Conservation (phyloP, 1,140 invertebrate genomes). For the Littorina saxatilis region DNA sequence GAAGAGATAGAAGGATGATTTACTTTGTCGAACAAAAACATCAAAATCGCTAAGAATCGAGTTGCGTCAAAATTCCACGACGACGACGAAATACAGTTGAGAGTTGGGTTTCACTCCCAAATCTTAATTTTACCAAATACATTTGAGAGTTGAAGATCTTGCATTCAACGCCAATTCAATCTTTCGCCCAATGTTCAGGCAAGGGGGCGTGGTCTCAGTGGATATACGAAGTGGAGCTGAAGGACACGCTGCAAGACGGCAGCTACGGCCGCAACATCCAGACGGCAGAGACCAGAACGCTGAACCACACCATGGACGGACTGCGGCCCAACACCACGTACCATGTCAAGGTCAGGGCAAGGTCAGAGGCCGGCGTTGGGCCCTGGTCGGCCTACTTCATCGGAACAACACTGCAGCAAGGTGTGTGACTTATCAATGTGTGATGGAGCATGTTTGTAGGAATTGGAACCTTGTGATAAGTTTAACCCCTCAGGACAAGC, state of each 20-base stretch:
- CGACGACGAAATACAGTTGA: no score
- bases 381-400: slow-evolving; percentile 84
- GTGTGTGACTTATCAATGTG: slow-evolving; percentile 73
- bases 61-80: no score
- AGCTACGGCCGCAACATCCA: slow-evolving; percentile 31
- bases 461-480: no score
- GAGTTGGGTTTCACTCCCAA: no score
- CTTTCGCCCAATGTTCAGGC: slow-evolving; percentile 61
- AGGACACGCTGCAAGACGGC: slow-evolving; percentile 27
- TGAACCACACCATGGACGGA: slow-evolving; percentile 80
- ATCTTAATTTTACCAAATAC: no score
- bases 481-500: no score
- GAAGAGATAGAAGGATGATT: no score
- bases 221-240: slow-evolving; percentile 87
- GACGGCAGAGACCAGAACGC: slow-evolving; percentile 20
- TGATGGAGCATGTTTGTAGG: no score
- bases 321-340: slow-evolving; percentile 86
- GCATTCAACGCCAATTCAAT: no score
- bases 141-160: no score
- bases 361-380: slow-evolving; percentile 84
- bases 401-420: slow-evolving; percentile 80
- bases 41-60: no score
- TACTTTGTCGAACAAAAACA: no score
- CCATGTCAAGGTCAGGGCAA: slow-evolving; percentile 85
- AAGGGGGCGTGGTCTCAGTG: slow-evolving; percentile 88